Conservation (phyloP, 2,888 invertebrate species). For the Amaurobius ferox region DNA sequence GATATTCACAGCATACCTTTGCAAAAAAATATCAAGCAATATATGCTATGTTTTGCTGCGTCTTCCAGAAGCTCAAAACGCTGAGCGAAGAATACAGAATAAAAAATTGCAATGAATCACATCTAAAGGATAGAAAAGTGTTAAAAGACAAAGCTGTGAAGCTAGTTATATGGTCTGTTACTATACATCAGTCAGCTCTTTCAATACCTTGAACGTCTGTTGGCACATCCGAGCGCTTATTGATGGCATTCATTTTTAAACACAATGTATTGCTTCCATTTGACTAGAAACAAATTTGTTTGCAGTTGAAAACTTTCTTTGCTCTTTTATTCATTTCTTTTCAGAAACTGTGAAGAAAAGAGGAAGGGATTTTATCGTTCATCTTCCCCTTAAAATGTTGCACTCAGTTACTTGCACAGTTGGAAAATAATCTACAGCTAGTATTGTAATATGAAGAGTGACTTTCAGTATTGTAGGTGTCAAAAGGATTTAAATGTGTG, state of each 20-base stretch:
- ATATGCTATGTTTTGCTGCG: not conserved
- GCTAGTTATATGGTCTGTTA: constrained; percentile 40
- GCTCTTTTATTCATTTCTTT: constrained; percentile 53
- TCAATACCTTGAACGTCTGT: constrained; percentile 23
- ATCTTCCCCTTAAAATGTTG: not conserved
- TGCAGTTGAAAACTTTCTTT: constrained; percentile 13
- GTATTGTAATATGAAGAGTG: no score
- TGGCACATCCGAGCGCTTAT: constrained; percentile 12
- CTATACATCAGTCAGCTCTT: constrained; percentile 29
- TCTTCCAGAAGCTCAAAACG: not conserved
- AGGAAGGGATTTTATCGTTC: not conserved
- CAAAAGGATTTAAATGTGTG: no score
- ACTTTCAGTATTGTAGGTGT: no score
- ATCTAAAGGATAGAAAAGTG: constrained; percentile 8
- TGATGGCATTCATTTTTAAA: constrained; percentile 50
- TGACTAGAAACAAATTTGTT: constrained; percentile 54
- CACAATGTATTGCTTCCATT: constrained; percentile 39
- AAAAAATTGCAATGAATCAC: constrained; percentile 32
- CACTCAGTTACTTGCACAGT: not conserved
- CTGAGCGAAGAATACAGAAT: not conserved
- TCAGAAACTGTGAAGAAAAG: not conserved
- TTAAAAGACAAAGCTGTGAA: constrained; percentile 16
- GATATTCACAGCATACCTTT: not conserved
- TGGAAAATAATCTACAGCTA: no score
- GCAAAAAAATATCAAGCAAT: not conserved